A percentile compares a stretch with the other conserved stretches of the same genome.
phyloP scores from a whole-genome alignment of 2,888 invertebrate genomes.

The Tryphoninae sp. region DNA sequence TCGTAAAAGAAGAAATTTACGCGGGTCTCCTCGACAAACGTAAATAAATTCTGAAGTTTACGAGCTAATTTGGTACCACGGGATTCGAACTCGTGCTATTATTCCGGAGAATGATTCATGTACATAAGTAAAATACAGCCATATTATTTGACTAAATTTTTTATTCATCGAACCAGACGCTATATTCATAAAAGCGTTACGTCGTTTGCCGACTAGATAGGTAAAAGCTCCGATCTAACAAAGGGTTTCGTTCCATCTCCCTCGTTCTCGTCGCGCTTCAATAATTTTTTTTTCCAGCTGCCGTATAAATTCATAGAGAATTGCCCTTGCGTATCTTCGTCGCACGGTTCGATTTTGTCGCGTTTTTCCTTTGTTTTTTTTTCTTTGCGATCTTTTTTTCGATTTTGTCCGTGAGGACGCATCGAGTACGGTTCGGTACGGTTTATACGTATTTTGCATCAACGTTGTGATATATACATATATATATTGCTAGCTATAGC shows the following conservation, averaged over 20 bases:
- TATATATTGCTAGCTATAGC: not conserved
- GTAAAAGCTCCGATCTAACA: not conserved
- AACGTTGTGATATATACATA: not conserved
- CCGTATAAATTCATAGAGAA: not conserved
- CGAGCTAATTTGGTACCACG: no score
- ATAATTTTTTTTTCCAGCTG: constrained; percentile 3
- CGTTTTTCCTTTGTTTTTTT: not conserved
- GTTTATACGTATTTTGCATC: not conserved
- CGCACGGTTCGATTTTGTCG: not conserved
- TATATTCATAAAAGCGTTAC: not conserved
- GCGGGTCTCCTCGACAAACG: no score
- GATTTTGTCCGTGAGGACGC: not conserved
- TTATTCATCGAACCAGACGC: not conserved
- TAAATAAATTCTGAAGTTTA: no score
- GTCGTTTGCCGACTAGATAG: not conserved
- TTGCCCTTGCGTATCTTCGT: constrained; percentile 6
- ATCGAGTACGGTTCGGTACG: not conserved
- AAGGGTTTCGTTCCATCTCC: not conserved
- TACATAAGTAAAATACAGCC: no score
- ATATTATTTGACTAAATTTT: not conserved
- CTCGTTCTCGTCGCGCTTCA: not conserved
- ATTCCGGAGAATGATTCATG: no score
- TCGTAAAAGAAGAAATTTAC: no score
- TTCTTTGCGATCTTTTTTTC: not conserved
- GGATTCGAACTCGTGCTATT: no score